Evolutionary conservation across 1,140 invertebrate genomes (phyloP).

Genomic region (Parapsyche elsis): DNA sequence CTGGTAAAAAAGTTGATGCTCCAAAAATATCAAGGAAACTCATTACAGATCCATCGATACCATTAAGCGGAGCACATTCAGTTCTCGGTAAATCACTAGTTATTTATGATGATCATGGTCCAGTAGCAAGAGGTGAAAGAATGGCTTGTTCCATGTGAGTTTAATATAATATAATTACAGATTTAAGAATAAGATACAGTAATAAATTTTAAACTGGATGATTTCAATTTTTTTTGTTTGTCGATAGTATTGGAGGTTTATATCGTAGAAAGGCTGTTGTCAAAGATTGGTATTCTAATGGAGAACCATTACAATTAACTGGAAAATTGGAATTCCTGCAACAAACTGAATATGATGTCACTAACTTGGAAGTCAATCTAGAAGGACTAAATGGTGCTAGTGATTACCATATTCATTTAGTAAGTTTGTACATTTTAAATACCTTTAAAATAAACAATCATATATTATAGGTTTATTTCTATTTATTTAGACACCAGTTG

Average conservation of each 20-base stretch:
- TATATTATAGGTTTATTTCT: no score
- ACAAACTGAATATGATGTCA: constrained; percentile 85
- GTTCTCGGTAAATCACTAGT: constrained; percentile 88
- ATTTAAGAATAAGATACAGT: no score
- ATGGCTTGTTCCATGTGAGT: constrained; percentile 87
- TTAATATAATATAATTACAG: constrained; percentile 16
- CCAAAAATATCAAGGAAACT: constrained; percentile 75
- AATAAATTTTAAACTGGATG: no score
- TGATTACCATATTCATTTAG: constrained; percentile 83
- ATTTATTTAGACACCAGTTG: constrained; percentile 76
- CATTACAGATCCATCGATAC: constrained; percentile 82
- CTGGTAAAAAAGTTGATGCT: constrained; percentile 75
- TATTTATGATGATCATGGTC: constrained; percentile 88
- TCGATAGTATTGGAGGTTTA: constrained; percentile 76
- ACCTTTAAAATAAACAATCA: constrained; percentile 1
- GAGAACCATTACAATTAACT: constrained; percentile 69
- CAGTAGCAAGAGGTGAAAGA: constrained; percentile 85
- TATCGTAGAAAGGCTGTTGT: constrained; percentile 86
- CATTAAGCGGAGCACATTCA: constrained; percentile 79
- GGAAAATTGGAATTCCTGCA: constrained; percentile 87
- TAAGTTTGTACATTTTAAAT: neutral
- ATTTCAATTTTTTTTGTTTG: constrained; percentile 40
- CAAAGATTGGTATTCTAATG: constrained; percentile 89
- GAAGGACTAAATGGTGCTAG: constrained; percentile 76
- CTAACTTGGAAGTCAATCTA: constrained; percentile 81